These are phyloP conservation scores for Luscinia luscinia DNA, from an alignment of 2,797 vertebrate species.

Conservation along the genomic window DNA sequence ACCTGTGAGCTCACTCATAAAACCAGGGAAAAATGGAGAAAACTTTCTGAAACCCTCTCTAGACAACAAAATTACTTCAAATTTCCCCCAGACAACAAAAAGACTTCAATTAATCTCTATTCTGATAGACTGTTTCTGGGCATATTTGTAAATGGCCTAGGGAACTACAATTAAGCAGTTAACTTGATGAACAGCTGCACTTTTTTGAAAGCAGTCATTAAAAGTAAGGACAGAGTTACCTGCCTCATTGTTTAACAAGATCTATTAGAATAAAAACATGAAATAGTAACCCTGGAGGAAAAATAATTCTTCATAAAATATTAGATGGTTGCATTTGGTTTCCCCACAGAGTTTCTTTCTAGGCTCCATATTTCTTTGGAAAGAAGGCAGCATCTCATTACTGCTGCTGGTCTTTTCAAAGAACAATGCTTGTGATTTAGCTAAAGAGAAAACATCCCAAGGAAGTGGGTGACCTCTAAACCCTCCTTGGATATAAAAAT, in stretches of 20 bases:
- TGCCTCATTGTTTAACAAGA: slow-evolving; percentile 66
- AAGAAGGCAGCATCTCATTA: not conserved
- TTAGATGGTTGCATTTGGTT: slow-evolving; percentile 35
- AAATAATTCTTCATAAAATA: slow-evolving; percentile 62
- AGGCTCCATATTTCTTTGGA: not conserved
- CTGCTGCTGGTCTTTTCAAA: not conserved
- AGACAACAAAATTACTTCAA: slow-evolving; percentile 28
- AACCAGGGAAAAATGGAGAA: not conserved
- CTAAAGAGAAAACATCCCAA: slow-evolving; percentile 4
- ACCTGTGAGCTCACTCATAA: not conserved
- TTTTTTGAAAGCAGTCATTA: slow-evolving; percentile 59
- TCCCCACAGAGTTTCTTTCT: slow-evolving; percentile 40
- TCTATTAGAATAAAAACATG: slow-evolving; percentile 52
- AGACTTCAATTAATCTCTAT: slow-evolving; percentile 67
- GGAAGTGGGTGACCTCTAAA: slow-evolving; percentile 20
- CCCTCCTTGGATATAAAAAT: slow-evolving; percentile 2
- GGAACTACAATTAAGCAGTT: slow-evolving; percentile 72
- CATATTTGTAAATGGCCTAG: slow-evolving; percentile 50
- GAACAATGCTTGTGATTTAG: not conserved
- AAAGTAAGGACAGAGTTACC: slow-evolving; percentile 60
- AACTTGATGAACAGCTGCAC: slow-evolving; percentile 62
- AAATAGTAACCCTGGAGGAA: slow-evolving; percentile 57
- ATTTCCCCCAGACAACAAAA: slow-evolving; percentile 43
- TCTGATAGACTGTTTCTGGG: slow-evolving; percentile 56
- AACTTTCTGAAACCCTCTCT: slow-evolving; percentile 38